These are phyloP conservation scores for Aeoliscus strigatus DNA, from an alignment of 2,797 vertebrate genomes.

Conservation along the genomic window DNA sequence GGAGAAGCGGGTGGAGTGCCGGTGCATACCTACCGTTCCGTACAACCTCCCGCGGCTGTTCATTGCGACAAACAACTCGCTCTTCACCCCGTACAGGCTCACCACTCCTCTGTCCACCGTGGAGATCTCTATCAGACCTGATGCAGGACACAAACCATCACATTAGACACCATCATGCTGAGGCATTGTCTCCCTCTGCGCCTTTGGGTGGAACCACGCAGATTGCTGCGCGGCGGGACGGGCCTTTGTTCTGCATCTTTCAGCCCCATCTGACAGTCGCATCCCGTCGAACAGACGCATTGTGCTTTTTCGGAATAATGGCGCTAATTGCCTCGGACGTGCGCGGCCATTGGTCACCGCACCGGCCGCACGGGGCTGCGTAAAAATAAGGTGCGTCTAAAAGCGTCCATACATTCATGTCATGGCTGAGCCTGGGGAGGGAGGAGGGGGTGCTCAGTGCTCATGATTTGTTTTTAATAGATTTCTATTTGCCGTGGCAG, in stretches of 20 bases:
- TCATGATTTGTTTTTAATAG: constrained; percentile 70
- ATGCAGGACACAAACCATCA: constrained; percentile 42
- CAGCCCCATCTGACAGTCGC: constrained; percentile 35
- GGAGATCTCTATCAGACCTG: constrained; percentile 94
- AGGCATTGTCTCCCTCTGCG: constrained; percentile 37
- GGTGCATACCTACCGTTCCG: constrained; percentile 85
- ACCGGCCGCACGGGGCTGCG: constrained; percentile 62
- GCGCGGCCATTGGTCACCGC: constrained; percentile 50
- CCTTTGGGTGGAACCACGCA: constrained; percentile 64
- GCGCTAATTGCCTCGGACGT: constrained; percentile 56
- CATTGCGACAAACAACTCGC: constrained; percentile 89
- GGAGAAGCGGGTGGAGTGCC: not conserved
- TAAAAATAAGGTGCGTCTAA: constrained; percentile 81
- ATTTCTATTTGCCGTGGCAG: constrained; percentile 59
- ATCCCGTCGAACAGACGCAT: constrained; percentile 37
- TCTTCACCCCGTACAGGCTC: constrained; percentile 88
- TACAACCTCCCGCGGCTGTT: constrained; percentile 89
- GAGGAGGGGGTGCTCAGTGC: constrained; percentile 36
- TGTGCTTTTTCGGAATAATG: constrained; percentile 31
- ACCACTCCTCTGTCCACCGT: constrained; percentile 92
- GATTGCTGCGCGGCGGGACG: constrained; percentile 57
- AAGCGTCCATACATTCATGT: constrained; percentile 76
- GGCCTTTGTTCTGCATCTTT: constrained; percentile 69
- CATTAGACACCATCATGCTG: constrained; percentile 25
- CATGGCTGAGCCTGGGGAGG: constrained; percentile 53